Percentiles rank a stretch among this genome's conserved stretches.
phyloP scores from a whole-genome alignment of 2,113 vertebrate genomes.

The Xyliphius kryptos region DNA sequence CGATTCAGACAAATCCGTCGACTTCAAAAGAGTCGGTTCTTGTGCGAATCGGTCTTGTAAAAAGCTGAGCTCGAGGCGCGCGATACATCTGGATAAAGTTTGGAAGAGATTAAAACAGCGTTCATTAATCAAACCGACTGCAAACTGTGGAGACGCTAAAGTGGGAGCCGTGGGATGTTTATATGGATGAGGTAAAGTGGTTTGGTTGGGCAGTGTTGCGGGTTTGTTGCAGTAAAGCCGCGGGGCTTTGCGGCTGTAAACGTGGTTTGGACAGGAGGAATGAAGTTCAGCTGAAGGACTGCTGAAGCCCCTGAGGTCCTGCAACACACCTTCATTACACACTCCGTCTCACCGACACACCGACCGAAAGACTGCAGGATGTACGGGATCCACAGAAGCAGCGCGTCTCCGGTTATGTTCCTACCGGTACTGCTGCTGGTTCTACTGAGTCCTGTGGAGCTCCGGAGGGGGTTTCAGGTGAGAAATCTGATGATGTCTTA shows the following conservation, averaged over 20 bases:
- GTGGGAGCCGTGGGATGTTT: not conserved
- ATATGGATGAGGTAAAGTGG: not conserved
- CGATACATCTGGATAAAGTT: conserved; percentile 9
- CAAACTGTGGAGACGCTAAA: not conserved
- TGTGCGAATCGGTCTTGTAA: not conserved
- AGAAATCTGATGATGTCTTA: no score
- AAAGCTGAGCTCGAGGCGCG: not conserved
- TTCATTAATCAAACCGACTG: not conserved
- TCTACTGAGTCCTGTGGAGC: no score
- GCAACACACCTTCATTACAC: no score
- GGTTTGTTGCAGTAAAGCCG: not conserved
- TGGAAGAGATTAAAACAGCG: not conserved
- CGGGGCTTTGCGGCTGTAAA: not conserved
- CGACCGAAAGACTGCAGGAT: no score
- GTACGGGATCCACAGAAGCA: no score
- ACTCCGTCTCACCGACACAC: no score
- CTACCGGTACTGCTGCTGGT: no score
- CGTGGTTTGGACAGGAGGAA: conserved; percentile 2
- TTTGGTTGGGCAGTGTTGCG: not conserved
- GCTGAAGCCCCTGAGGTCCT: not conserved
- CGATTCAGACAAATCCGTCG: not conserved
- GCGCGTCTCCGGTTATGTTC: no score
- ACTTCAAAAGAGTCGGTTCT: conserved; percentile 3
- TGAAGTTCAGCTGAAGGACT: not conserved
- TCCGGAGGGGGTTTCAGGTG: no score